phyloP scores from a whole-genome alignment of 2,113 vertebrate species.

The Enhydra lutris region DNA sequence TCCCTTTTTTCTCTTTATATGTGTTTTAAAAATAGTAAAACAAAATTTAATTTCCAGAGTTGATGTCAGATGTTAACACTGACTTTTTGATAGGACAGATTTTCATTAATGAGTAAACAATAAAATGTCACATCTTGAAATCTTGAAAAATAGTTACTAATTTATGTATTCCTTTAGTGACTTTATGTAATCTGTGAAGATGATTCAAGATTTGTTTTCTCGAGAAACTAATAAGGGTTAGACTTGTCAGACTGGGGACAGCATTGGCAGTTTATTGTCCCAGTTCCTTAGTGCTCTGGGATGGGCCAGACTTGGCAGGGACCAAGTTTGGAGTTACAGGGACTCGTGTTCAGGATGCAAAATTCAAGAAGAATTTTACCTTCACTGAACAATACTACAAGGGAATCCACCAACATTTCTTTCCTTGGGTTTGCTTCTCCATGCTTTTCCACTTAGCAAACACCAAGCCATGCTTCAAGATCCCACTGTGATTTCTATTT shows the following conservation, averaged over 20 bases:
- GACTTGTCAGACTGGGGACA: background rate
- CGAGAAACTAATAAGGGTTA: background rate
- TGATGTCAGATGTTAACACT: background rate
- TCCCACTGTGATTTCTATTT: background rate
- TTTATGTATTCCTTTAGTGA: background rate
- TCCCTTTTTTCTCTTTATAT: background rate
- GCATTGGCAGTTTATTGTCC: background rate
- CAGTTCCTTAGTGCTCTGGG: background rate
- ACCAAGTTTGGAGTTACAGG: background rate
- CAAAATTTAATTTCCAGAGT: background rate
- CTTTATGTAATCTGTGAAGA: background rate
- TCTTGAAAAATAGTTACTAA: background rate
- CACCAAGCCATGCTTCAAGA: background rate
- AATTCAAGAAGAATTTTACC: background rate
- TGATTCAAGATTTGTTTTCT: background rate
- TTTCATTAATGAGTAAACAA: background rate
- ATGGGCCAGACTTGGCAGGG: background rate
- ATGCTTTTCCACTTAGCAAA: background rate
- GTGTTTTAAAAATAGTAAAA: background rate
- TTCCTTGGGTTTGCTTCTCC: background rate
- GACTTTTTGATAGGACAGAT: background rate
- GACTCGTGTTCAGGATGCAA: background rate
- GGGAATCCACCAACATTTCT: background rate
- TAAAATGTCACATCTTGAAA: conserved; percentile 6
- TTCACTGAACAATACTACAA: background rate